Percentiles rank a stretch among this genome's conserved stretches.
These are phyloP conservation scores for Falco rusticolus DNA, from an alignment of 2,797 vertebrate genomes.

Conservation along the genomic window DNA sequence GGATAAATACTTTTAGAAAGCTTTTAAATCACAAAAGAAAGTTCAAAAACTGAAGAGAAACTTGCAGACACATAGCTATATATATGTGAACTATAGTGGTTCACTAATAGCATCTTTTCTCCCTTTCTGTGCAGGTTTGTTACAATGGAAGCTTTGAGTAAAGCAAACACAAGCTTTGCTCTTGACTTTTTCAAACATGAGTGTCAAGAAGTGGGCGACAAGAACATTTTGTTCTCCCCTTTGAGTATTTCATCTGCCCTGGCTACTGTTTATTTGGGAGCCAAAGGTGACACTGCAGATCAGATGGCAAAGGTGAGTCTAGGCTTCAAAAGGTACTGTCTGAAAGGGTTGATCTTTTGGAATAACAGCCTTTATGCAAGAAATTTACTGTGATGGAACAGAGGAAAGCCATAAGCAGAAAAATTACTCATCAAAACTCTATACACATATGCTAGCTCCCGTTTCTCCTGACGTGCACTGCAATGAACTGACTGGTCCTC, in stretches of 20 bases:
- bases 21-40: background rate
- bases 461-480: background rate
- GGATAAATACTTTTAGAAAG: background rate
- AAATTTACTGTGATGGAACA: background rate
- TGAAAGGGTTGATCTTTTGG: background rate
- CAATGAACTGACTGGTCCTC: background rate
- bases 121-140: constrained; percentile 19
- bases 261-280: constrained; percentile 74
- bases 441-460: background rate
- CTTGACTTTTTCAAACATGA: constrained; percentile 75
- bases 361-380: background rate
- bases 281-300: constrained; percentile 71
- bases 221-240: constrained; percentile 78
- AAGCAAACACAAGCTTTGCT: constrained; percentile 76
- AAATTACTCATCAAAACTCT: background rate
- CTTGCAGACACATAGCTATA: background rate
- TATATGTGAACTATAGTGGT: no score
- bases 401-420: background rate
- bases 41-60: background rate
- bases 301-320: constrained; percentile 76
- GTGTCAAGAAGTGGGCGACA: constrained; percentile 4
- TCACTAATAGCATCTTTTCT: background rate
- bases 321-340: background rate
- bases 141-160: constrained; percentile 73
- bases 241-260: constrained; percentile 74